A percentile compares a stretch with the other conserved stretches of the same genome.
Conservation (phyloP, 2,888 invertebrate genomes). For the Alcis repandata region DNA sequence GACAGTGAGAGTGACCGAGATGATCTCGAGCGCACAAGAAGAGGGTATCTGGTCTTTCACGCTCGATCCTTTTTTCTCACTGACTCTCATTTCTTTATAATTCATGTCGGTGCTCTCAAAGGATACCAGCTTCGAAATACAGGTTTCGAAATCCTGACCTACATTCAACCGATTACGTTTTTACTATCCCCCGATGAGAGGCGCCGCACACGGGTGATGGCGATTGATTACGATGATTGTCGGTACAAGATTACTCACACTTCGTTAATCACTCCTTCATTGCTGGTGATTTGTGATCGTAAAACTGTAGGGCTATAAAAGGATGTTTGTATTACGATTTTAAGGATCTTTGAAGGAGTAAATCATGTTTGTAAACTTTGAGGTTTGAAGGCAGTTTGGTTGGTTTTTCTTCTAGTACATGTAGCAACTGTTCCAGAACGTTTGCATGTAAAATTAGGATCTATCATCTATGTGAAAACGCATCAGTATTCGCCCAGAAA, state of each 20-base stretch:
- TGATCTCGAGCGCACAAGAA: too few relatives aligned
- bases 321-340: slow-evolving; percentile 29
- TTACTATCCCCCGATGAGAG: slow-evolving; percentile 35
- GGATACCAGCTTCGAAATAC: slow-evolving; percentile 22
- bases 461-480: too few relatives aligned
- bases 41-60: too few relatives aligned
- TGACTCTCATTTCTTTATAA: background rate
- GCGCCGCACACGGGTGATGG: slow-evolving; percentile 38
- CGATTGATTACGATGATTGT: slow-evolving; percentile 17
- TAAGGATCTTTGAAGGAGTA: slow-evolving; percentile 26
- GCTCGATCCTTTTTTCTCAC: too few relatives aligned
- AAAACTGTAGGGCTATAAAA: slow-evolving; percentile 23
- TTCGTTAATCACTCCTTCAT: slow-evolving; percentile 32
- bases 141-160: slow-evolving; percentile 37
- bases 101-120: slow-evolving; percentile 14
- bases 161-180: slow-evolving; percentile 28
- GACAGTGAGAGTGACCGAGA: too few relatives aligned
- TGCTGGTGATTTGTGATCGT: slow-evolving; percentile 34
- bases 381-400: background rate
- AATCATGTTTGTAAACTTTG: background rate
- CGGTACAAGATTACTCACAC: slow-evolving; percentile 46
- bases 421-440: too few relatives aligned
- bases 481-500: too few relatives aligned
- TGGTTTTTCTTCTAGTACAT: too few relatives aligned
- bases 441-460: too few relatives aligned